Evolutionary conservation across 1,140 invertebrate species (phyloP), one percentile per base, ranked within the genome.

Genomic region (Drosophila subobscura): DNA sequence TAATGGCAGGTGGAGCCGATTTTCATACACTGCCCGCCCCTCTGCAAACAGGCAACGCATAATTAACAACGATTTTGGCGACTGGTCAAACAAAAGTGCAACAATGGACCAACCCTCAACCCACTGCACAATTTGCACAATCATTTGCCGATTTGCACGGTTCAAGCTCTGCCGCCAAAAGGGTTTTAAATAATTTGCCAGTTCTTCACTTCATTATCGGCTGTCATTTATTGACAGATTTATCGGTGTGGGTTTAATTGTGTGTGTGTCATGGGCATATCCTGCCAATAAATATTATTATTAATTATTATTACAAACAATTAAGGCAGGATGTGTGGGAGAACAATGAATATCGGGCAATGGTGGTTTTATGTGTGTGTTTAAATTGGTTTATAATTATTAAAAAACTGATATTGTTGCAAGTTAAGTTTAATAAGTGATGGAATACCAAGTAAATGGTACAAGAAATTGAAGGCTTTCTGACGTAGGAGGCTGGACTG

Each of bases 31-130:
- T n/a, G n/a, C n/a, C 41, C 33, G 22, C 56, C 47, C 55, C 61
- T 53, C 67, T 40, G 60, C 29, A 51, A 64, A 66, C 65, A 47
- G 1, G 54, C 44, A 50, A 52, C 57, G 66, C 59, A 61, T 84
- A 83, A 83, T 83, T 83, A 83, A 78, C 57, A 52, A 46, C 45
- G 53, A 67, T 71, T 63, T 1, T 70, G 20, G 12, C 41, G 53
- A 25, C 27, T 58, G 58, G 45, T 63, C 56, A 55, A 77, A 65
- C 79, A 78, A 75, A 56, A 60, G 51, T 73, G 78, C 70, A 60
- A 57, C 57, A 68, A 58, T 46, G 50, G 14, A 25, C 49, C 16
- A 20, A 20, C 37, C 23, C 37, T 25, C 44, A 16, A 27, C 20
- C 6, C 6, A 10, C 33, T 42, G 4, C 33, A 37, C 5, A 3